Percentiles rank a stretch among this genome's conserved stretches.
phyloP scores from a whole-genome alignment of 2,797 vertebrate genomes.

The Spea hammondii region DNA sequence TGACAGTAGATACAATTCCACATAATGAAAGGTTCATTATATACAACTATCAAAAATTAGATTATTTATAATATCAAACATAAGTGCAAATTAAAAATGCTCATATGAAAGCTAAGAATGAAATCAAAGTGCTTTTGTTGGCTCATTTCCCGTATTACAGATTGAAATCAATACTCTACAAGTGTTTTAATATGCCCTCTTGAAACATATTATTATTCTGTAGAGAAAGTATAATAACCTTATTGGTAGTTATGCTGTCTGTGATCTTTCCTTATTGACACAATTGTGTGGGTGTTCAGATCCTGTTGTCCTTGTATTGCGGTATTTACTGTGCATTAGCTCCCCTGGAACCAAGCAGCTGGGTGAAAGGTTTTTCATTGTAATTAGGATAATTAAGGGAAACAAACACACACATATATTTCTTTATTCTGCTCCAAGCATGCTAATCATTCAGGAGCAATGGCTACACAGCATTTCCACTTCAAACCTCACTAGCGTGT shows the following conservation, averaged over 20 bases:
- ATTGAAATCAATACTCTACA: constrained; percentile 75
- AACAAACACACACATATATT: constrained; percentile 57
- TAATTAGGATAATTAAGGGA: constrained; percentile 71
- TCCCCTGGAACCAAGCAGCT: constrained; percentile 62
- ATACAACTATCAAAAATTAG: constrained; percentile 29
- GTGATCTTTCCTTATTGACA: constrained; percentile 65
- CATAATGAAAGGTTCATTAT: too few relatives aligned
- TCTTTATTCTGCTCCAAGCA: constrained; percentile 58
- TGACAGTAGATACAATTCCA: too few relatives aligned
- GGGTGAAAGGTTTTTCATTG: constrained; percentile 65
- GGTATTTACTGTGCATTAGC: constrained; percentile 57
- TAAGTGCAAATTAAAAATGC: constrained; percentile 70
- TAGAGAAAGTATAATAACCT: constrained; percentile 73
- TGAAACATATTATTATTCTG: constrained; percentile 76
- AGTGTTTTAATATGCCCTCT: constrained; percentile 75
- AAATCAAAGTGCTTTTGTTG: constrained; percentile 68
- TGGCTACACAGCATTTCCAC: constrained; percentile 54
- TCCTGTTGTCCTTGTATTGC: constrained; percentile 69
- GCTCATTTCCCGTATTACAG: constrained; percentile 69
- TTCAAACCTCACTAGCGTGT: constrained; percentile 23
- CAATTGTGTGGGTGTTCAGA: constrained; percentile 62
- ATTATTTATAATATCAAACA: constrained; percentile 67
- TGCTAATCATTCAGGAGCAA: constrained; percentile 62
- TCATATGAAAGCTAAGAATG: constrained; percentile 68
- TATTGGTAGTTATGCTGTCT: constrained; percentile 78